A percentile compares a stretch with the other conserved stretches of the same genome.
Evolutionary conservation across 2,888 invertebrate genomes (phyloP).

Genomic region (Rhingia rostrata): DNA sequence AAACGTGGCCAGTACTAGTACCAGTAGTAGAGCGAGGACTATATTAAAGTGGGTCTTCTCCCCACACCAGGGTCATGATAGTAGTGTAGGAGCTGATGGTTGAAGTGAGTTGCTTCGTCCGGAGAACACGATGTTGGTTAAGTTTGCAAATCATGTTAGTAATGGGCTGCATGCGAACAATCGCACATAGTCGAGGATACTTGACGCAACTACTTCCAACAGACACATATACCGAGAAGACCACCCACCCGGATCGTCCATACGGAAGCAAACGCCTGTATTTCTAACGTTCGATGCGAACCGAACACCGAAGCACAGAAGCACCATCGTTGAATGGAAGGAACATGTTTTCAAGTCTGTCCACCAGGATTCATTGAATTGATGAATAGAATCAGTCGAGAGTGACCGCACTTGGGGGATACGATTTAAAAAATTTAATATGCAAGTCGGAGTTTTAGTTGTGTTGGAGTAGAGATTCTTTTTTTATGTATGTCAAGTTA

Average conservation of each 20-base stretch:
- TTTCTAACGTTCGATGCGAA: not conserved
- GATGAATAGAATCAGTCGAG: slow-evolving; percentile 37
- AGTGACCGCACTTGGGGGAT: slow-evolving; percentile 14
- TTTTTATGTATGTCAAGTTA: no score
- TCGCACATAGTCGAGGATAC: slow-evolving; percentile 36
- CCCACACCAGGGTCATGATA: not conserved
- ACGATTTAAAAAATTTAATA: not conserved
- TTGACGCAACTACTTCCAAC: slow-evolving; percentile 36
- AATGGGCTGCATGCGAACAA: slow-evolving; percentile 52
- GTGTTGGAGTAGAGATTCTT: no score
- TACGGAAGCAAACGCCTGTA: not conserved
- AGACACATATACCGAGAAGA: not conserved
- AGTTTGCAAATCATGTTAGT: slow-evolving; percentile 66
- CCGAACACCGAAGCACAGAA: not conserved
- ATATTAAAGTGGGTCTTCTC: slow-evolving; percentile 14
- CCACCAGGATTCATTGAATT: slow-evolving; percentile 55
- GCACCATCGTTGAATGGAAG: slow-evolving; percentile 15
- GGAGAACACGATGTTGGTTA: slow-evolving; percentile 61
- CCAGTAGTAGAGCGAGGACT: slow-evolving; percentile 9
- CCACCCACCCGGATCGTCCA: not conserved
- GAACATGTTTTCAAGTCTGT: slow-evolving; percentile 57
- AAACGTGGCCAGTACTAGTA: slow-evolving; percentile 22
- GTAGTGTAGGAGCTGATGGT: slow-evolving; percentile 18
- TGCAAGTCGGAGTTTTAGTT: not conserved
- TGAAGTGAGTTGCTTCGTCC: slow-evolving; percentile 55